Evolutionary conservation across 2,113 vertebrate species (phyloP).

Genomic region (Oreochromis niloticus): DNA sequence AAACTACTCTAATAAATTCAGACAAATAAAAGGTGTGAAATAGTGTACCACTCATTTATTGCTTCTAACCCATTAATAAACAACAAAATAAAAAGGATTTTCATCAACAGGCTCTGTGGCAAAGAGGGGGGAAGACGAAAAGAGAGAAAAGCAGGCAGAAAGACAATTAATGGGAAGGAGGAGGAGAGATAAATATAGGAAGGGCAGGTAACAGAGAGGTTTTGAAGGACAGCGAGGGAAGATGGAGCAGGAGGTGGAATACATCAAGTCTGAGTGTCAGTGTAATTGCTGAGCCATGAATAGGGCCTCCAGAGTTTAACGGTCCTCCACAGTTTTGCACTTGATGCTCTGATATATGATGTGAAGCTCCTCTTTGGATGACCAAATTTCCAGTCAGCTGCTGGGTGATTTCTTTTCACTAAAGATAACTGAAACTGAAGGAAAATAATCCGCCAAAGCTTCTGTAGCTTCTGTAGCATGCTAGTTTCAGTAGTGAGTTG

Average conservation of each 20-base stretch:
- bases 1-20: not conserved
- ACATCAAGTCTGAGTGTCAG: conserved; percentile 41
- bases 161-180: not conserved
- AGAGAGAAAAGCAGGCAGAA: not conserved
- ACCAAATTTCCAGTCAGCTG: conserved; percentile 6
- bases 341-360: not conserved
- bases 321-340: conserved; percentile 13
- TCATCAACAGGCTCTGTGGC: conserved; percentile 47
- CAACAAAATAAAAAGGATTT: conserved; percentile 20
- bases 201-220: conserved; percentile 15
- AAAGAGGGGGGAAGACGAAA: conserved; percentile 13
- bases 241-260: conserved; percentile 35
- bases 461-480: not conserved
- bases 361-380: not conserved
- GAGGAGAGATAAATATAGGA: conserved; percentile 10
- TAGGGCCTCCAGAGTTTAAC: conserved; percentile 32
- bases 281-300: conserved; percentile 45
- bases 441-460: not conserved
- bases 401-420: not conserved
- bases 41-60: not conserved
- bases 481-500: not conserved
- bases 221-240: conserved; percentile 41
- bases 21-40: not conserved
- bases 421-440: not conserved
- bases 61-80: conserved; percentile 35